Conservation (phyloP, 2,888 invertebrate species). For the Mamestra brassicae region DNA sequence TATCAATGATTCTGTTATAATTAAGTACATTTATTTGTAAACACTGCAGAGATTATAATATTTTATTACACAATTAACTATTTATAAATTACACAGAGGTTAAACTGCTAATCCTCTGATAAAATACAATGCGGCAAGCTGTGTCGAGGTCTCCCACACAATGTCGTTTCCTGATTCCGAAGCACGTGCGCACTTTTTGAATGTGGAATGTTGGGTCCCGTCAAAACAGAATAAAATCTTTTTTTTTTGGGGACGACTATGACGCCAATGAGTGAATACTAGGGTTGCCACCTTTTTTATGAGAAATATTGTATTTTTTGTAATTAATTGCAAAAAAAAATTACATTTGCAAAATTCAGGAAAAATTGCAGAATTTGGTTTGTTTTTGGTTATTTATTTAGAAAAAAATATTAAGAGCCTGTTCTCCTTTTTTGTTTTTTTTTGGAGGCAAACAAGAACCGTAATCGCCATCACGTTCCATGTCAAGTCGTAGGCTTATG, state of each 20-base stretch:
- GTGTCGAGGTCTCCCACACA: slow-evolving; percentile 32
- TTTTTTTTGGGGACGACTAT: not conserved
- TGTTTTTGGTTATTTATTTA: no score
- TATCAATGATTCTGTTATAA: slow-evolving; percentile 5
- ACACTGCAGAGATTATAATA: slow-evolving; percentile 17
- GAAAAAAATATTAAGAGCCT: no score
- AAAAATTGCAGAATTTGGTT: no score
- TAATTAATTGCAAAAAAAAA: no score
- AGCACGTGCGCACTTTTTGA: slow-evolving; percentile 48
- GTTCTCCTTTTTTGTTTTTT: no score
- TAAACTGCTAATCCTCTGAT: slow-evolving; percentile 39
- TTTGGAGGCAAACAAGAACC: no score
- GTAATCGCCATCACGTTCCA: no score
- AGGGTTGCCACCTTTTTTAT: no score
- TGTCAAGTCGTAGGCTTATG: no score
- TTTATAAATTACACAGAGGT: slow-evolving; percentile 22
- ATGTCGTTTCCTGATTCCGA: slow-evolving; percentile 43
- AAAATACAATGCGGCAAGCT: slow-evolving; percentile 16
- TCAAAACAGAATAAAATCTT: slow-evolving; percentile 23
- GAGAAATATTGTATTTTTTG: no score
- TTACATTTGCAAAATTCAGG: no score
- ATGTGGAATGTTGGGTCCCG: slow-evolving; percentile 32
- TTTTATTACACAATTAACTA: slow-evolving; percentile 26
- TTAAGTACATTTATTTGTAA: slow-evolving; percentile 39
- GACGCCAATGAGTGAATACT: slow-evolving; percentile 2